These are phyloP conservation scores for Pocillopora meandrina DNA, from an alignment of 92 coral and sea anemone species.

Conservation along the genomic window DNA sequence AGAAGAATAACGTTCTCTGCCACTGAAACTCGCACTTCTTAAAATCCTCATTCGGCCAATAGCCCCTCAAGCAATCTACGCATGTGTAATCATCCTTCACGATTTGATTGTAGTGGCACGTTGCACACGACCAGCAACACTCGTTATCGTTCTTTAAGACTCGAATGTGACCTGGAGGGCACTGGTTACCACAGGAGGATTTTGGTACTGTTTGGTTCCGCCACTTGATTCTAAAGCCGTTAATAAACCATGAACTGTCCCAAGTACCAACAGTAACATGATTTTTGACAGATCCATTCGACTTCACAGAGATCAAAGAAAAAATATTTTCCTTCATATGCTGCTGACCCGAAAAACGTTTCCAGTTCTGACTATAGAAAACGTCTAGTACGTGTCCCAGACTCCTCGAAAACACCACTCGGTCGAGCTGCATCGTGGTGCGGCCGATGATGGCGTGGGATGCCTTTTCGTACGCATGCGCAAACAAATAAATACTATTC, in stretches of 20 bases:
- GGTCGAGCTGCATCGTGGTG: constrained; percentile 9
- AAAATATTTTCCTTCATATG: constrained; percentile 68
- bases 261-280: constrained; percentile 71
- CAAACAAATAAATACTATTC: constrained; percentile 62
- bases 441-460: constrained; percentile 8
- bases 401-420: constrained; percentile 19
- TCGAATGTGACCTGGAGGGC: constrained; percentile 76
- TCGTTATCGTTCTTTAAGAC: constrained; percentile 57
- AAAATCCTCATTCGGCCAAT: constrained; percentile 78
- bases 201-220: constrained; percentile 52
- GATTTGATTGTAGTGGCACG: constrained; percentile 78
- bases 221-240: constrained; percentile 57
- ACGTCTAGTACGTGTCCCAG: constrained; percentile 28
- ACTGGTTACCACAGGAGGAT: constrained; percentile 68
- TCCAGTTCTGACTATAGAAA: constrained; percentile 16
- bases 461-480: constrained; percentile 50
- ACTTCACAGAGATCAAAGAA: constrained; percentile 55
- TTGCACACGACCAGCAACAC: constrained; percentile 86
- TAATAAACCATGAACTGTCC: constrained; percentile 80
- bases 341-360: constrained; percentile 34
- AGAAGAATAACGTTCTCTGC: constrained; percentile 49
- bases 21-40: constrained; percentile 76
- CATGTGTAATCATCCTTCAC: constrained; percentile 70
- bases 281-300: constrained; percentile 33
- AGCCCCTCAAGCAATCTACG: constrained; percentile 77